A percentile compares a stretch with the other conserved stretches of the same genome.
Conservation (phyloP, 2,888 invertebrate species). For the Glaucopsyche alexis region DNA sequence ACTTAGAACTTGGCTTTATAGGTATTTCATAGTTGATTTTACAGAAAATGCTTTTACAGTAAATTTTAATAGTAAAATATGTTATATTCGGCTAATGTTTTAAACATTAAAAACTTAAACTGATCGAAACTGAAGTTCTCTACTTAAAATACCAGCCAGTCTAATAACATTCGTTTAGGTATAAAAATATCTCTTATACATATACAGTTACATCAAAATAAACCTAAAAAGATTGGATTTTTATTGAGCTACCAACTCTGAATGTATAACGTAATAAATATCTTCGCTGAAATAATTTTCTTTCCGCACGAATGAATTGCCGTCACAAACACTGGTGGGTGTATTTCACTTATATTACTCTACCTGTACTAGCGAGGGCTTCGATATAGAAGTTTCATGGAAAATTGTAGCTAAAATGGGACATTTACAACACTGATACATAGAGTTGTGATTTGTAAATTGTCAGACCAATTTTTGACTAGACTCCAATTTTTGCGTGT, state of each 20-base stretch:
- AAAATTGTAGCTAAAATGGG: not conserved
- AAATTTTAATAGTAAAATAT: too few relatives aligned
- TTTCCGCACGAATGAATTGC: constrained; percentile 22
- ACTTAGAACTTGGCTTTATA: not conserved
- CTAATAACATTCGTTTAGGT: too few relatives aligned
- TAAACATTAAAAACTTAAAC: too few relatives aligned
- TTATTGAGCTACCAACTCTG: constrained; percentile 18
- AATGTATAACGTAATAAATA: constrained; percentile 20
- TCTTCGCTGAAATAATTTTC: constrained; percentile 16
- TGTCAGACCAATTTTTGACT: too few relatives aligned
- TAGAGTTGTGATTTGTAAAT: too few relatives aligned
- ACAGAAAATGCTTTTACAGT: not conserved
- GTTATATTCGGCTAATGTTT: too few relatives aligned
- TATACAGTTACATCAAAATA: not conserved
- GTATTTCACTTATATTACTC: not conserved
- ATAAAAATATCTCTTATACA: too few relatives aligned
- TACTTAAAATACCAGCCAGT: too few relatives aligned
- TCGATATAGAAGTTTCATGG: not conserved
- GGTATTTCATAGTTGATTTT: too few relatives aligned
- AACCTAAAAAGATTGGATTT: not conserved
- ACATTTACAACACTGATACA: too few relatives aligned
- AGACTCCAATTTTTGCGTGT: too few relatives aligned
- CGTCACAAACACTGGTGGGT: constrained; percentile 6
- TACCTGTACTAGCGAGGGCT: constrained; percentile 13
- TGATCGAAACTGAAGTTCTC: too few relatives aligned